Evolutionary conservation across 2,113 vertebrate species (phyloP).

Genomic region (Odocoileus hemionus): DNA sequence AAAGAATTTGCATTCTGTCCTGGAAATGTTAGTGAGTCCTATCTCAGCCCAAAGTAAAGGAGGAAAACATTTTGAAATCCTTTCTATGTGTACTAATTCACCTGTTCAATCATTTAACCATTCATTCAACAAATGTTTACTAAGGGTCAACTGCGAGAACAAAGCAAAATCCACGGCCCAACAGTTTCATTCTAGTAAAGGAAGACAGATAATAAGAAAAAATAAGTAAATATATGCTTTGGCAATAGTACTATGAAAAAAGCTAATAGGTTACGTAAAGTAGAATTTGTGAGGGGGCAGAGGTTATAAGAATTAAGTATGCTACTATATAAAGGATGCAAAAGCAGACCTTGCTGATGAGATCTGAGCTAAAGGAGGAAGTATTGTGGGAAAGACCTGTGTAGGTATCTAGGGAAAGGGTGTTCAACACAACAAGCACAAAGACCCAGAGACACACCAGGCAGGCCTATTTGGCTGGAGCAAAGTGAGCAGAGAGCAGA

Average conservation of each 20-base stretch:
- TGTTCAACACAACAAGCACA: neutral
- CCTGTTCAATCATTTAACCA: neutral
- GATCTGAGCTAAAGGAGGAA: neutral
- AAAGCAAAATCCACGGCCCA: neutral
- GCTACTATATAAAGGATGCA: neutral
- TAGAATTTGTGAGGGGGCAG: neutral
- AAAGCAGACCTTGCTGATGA: neutral
- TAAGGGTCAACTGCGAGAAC: neutral
- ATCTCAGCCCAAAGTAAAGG: neutral
- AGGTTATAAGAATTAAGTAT: neutral
- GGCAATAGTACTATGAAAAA: neutral
- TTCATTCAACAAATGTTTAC: slow-evolving; percentile 23
- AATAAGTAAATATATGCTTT: neutral
- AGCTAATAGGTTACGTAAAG: neutral
- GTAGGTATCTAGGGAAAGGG: neutral
- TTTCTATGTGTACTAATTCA: neutral
- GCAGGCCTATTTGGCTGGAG: neutral
- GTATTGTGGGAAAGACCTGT: neutral
- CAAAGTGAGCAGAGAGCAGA: neutral
- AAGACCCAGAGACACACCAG: neutral
- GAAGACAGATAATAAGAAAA: neutral
- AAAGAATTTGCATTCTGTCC: neutral
- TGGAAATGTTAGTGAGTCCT: neutral
- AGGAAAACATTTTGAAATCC: neutral
- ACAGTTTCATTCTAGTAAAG: neutral